Evolutionary conservation across 1,140 invertebrate species (phyloP).

Genomic region (Drosophila dunni): DNA sequence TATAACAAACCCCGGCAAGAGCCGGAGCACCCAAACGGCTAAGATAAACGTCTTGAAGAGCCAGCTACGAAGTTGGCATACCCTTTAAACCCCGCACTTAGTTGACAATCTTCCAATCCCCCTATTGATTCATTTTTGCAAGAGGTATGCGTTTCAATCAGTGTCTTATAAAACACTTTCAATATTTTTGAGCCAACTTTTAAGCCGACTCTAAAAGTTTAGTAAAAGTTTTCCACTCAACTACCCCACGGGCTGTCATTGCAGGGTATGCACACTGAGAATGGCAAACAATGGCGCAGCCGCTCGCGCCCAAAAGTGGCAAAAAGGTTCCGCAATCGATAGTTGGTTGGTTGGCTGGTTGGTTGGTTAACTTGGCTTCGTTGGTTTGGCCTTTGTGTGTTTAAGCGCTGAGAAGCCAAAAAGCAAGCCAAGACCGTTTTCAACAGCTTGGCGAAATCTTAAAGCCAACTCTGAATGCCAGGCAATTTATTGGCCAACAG

Average conservation of each 20-base stretch:
- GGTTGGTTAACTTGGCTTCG: background rate
- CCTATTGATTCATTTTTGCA: background rate
- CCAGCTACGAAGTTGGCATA: background rate
- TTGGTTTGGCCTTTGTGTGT: constrained; percentile 32
- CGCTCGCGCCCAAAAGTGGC: constrained; percentile 37
- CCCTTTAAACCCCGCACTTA: constrained; percentile 3
- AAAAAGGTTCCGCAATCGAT: constrained; percentile 54
- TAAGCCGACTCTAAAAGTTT: background rate
- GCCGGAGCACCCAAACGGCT: constrained; percentile 31
- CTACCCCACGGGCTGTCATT: background rate
- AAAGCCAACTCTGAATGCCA: constrained; percentile 56
- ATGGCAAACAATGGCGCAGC: constrained; percentile 37
- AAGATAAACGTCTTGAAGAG: constrained; percentile 3
- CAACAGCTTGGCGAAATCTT: constrained; percentile 70
- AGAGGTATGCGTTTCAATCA: background rate
- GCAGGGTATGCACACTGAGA: constrained; percentile 29
- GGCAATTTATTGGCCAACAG: constrained; percentile 63
- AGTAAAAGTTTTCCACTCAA: background rate
- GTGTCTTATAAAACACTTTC: background rate
- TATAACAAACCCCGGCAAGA: constrained; percentile 51
- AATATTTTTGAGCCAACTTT: background rate
- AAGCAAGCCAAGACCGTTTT: constrained; percentile 24
- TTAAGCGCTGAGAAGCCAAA: constrained; percentile 40
- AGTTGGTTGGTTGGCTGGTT: constrained; percentile 23
- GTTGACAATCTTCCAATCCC: background rate